Evolutionary conservation across 2,888 invertebrate species (phyloP), one percentile per base, ranked within the genome.

Genomic region (Drosophila lacicola): DNA sequence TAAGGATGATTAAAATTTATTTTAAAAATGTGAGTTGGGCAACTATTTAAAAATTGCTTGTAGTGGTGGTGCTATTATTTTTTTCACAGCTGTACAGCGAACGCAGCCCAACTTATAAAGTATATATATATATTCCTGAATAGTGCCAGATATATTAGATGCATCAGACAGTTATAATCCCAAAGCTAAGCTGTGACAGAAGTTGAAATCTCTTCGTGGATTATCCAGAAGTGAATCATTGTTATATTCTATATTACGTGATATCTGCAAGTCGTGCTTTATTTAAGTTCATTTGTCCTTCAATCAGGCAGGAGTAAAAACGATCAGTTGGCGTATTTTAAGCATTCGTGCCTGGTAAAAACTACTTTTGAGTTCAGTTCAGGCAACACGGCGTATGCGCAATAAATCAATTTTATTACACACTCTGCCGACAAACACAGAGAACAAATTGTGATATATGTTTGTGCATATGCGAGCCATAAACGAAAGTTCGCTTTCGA

Each of bases 401-500:
- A 60, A 71, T 75, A 75, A 67, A 71, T 71, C 68, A 61, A 54
- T 61, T 76, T 72, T 75, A 72, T 64, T 72, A 49, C 56, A 46
- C 25, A 29, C 50, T 46, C 51, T 29, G 50, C 51, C 49, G 74
- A 66, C 64, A 45, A 14, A 49, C 46, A 45, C 54, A 36, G 19
- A n/a, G 46, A 42, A 42, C 37, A 64, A 70, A 53, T 65, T 60
- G 55, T 65, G 54, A 74, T 65, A 74, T 65, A 74, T 60, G 29
- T 65, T 70, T 65, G 70, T 60, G 29, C 29, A 29, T 29, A 13
- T 21, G 50, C 13, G 10, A 64, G 42, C 14, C 65, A 67, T 61
- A 72, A 67, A 72, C 53, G 41, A 57, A 67, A 72, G 53, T 72
- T 72, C 51, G 42, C 67, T 41, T 67, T 53, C 21, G 9, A 34